These are phyloP conservation scores for Syngnathus acus DNA, from an alignment of 2,797 vertebrate species.

Conservation along the genomic window DNA sequence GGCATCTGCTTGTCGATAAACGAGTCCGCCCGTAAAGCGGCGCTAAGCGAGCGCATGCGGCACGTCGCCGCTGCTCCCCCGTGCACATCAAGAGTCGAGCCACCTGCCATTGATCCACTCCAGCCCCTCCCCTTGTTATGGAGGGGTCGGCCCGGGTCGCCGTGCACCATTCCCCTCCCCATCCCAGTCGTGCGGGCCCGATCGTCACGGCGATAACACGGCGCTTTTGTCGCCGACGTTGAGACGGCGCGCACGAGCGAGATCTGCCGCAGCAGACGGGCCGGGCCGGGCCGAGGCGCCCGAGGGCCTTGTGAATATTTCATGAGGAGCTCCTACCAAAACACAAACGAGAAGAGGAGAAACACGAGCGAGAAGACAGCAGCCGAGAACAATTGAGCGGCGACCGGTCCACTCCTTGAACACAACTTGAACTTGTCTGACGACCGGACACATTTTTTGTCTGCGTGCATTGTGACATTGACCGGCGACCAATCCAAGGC, in stretches of 20 bases:
- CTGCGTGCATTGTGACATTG: no score
- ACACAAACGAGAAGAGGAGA: neutral
- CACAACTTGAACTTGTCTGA: no score
- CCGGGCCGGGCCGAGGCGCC: neutral
- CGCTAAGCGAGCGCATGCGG: neutral
- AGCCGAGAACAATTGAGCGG: no score
- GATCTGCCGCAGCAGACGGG: slow-evolving; percentile 3
- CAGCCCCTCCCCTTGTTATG: no score
- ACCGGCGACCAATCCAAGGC: no score
- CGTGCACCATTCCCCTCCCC: neutral
- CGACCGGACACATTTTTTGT: no score
- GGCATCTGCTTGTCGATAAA: neutral
- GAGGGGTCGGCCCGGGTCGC: neutral
- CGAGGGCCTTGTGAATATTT: neutral
- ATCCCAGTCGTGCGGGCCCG: neutral
- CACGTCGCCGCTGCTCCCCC: neutral
- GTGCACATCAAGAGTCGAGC: no score
- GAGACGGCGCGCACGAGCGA: neutral
- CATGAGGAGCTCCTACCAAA: neutral
- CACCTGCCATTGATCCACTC: neutral
- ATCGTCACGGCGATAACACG: slow-evolving; percentile 4
- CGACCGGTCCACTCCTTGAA: no score
- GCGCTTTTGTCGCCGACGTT: neutral
- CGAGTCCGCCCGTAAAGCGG: neutral
- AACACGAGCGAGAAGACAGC: neutral